Evolutionary conservation across 1,140 invertebrate species (phyloP).

Genomic region (Pseudomyrmex sp.): DNA sequence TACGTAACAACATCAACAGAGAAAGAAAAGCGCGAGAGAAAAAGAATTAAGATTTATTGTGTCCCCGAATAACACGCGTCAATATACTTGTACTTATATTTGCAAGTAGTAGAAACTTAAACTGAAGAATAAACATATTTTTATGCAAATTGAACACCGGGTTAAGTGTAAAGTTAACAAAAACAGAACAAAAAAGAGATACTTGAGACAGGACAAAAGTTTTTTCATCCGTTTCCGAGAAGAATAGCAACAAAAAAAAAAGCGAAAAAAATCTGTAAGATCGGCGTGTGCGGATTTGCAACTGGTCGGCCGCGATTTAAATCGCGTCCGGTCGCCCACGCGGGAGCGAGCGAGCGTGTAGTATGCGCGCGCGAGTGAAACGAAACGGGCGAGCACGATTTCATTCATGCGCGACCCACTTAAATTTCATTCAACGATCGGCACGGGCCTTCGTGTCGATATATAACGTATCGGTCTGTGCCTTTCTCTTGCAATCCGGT

Average conservation of each 20-base stretch:
- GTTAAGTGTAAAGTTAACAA: not conserved
- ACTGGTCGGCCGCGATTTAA: constrained; percentile 69
- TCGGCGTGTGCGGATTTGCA: constrained; percentile 61
- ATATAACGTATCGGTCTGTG: constrained; percentile 63
- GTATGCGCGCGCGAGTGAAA: constrained; percentile 28
- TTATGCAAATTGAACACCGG: not conserved
- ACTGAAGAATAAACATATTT: too few species aligned
- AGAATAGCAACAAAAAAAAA: not conserved
- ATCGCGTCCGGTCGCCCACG: constrained; percentile 80
- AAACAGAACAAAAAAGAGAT: not conserved
- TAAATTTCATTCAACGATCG: constrained; percentile 79
- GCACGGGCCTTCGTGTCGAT: constrained; percentile 19
- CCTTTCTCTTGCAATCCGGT: constrained; percentile 68
- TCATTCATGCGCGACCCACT: constrained; percentile 80
- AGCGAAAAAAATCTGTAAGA: constrained; percentile 24
- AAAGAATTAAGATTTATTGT: not conserved
- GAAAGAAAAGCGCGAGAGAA: not conserved
- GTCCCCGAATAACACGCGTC: not conserved
- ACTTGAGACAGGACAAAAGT: not conserved
- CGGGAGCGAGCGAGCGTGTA: constrained; percentile 28
- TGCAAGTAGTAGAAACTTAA: too few species aligned
- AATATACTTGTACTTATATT: too few species aligned
- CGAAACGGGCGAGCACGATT: constrained; percentile 65
- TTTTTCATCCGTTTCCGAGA: not conserved
- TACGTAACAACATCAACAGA: constrained; percentile 1